These are phyloP conservation scores for Brachyptera risi DNA, from an alignment of 2,888 invertebrate genomes.

Conservation along the genomic window DNA sequence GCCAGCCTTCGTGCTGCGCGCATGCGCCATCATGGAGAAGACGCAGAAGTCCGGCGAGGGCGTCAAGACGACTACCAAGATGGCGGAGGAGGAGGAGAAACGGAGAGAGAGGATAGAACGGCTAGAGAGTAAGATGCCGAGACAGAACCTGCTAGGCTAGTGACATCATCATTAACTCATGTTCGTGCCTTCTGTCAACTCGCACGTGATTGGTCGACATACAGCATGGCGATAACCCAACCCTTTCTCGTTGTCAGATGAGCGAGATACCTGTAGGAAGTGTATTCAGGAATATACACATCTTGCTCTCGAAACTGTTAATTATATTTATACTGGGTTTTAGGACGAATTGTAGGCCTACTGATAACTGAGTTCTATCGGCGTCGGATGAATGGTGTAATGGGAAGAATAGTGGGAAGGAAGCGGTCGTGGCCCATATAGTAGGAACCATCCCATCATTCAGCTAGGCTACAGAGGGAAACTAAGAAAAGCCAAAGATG, in stretches of 20 bases:
- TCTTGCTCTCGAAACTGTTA: too few species aligned
- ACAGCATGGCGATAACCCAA: background rate
- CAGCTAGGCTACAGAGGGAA: too few species aligned
- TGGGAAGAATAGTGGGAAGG: too few species aligned
- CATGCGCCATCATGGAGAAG: conserved; percentile 89
- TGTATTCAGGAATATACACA: too few species aligned
- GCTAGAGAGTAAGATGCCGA: conserved; percentile 63
- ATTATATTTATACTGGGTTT: too few species aligned
- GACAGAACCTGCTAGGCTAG: conserved; percentile 29
- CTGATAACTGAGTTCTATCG: too few species aligned
- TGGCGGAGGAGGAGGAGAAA: conserved; percentile 84
- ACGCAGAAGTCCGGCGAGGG: conserved; percentile 86
- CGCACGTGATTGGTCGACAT: background rate
- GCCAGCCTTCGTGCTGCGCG: conserved; percentile 83
- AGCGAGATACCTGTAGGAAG: too few species aligned
- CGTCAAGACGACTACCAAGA: conserved; percentile 76
- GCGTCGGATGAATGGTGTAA: too few species aligned
- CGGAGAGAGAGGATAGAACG: conserved; percentile 80
- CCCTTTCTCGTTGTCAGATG: background rate
- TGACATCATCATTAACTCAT: background rate
- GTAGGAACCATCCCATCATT: too few species aligned
- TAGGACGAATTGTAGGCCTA: too few species aligned
- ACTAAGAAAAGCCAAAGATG: too few species aligned
- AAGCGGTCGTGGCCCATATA: too few species aligned
- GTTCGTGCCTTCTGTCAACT: background rate